Evolutionary conservation across 2,113 vertebrate species (phyloP).

Genomic region (Microtus ochrogaster): DNA sequence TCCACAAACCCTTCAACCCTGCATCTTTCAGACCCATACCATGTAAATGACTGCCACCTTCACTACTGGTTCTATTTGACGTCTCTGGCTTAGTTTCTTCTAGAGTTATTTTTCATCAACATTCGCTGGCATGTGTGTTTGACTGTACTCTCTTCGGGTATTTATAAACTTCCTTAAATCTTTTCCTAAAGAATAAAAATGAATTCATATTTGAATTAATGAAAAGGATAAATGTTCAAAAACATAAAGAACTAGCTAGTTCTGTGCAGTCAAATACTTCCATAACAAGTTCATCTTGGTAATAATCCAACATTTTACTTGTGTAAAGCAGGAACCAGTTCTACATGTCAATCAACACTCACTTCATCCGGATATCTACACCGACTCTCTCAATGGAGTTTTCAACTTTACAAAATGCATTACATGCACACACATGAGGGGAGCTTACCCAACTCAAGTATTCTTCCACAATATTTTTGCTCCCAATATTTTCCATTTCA

Average conservation of each 20-base stretch:
- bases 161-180: not conserved
- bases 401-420: not conserved
- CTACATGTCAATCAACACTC: not conserved
- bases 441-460: not conserved
- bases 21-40: not conserved
- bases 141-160: not conserved
- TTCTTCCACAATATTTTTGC: not conserved
- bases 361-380: not conserved
- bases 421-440: not conserved
- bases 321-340: not conserved
- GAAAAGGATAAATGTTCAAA: not conserved
- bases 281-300: constrained; percentile 1
- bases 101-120: not conserved
- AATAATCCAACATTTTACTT: not conserved
- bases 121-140: not conserved
- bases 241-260: not conserved
- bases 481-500: not conserved
- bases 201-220: not conserved
- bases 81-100: not conserved
- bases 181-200: constrained; percentile 39
- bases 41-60: not conserved
- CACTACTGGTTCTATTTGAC: not conserved
- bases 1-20: too few relatives aligned
- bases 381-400: not conserved
- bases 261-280: not conserved